A percentile compares a stretch with the other conserved stretches of the same genome.
phyloP scores from a whole-genome alignment of 2,113 vertebrate genomes.

The Pelecanoides urinatrix region DNA sequence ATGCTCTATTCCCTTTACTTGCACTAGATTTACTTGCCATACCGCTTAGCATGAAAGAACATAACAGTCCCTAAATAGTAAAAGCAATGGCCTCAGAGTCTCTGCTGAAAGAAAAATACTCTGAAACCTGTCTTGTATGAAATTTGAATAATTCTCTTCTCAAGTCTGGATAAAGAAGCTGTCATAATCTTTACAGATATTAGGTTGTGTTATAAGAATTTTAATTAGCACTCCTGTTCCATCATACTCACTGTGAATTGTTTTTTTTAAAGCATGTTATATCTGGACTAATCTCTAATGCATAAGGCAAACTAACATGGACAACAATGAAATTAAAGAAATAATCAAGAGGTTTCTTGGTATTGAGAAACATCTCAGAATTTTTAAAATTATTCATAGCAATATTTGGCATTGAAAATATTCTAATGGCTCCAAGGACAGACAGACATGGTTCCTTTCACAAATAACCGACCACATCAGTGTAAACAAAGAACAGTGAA shows the following conservation, averaged over 20 bases:
- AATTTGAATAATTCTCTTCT: not conserved
- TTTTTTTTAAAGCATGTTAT: not conserved
- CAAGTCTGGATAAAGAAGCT: not conserved
- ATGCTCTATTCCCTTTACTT: not conserved
- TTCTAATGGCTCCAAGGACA: not conserved
- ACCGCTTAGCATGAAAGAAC: not conserved
- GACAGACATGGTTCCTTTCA: not conserved
- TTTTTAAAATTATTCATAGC: not conserved
- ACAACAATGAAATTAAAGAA: not conserved
- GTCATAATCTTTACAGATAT: not conserved
- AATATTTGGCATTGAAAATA: not conserved
- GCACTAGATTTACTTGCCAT: not conserved
- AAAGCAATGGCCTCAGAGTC: not conserved
- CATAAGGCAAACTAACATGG: not conserved
- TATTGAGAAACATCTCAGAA: not conserved
- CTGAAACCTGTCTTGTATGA: not conserved
- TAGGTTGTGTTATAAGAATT: not conserved
- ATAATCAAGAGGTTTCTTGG: not conserved
- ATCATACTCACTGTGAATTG: not conserved
- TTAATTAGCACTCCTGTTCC: not conserved
- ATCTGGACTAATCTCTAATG: not conserved
- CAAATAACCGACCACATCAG: not conserved
- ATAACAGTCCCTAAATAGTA: not conserved
- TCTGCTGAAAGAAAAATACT: not conserved
- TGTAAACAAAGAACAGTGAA: not conserved